Evolutionary conservation across 2,888 invertebrate genomes (phyloP), one percentile per base, ranked within the genome.

Genomic region (Rhabditophanes sp.): DNA sequence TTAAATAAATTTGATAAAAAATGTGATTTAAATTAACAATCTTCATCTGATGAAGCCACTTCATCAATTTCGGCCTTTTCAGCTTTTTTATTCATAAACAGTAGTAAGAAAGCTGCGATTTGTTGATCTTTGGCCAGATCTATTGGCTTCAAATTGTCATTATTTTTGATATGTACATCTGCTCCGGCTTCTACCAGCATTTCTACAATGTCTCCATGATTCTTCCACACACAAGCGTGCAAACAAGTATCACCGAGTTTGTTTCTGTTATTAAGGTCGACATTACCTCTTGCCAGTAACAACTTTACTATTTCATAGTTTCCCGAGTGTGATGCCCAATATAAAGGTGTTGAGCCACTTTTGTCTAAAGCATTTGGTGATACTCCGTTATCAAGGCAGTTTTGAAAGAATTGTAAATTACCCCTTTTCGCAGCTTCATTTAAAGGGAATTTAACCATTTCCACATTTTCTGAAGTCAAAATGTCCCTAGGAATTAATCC

Each of bases 101-200:
- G 90, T 90, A 88, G 90, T 90, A 90, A 90, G 88, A 69, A 82
- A 87, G 48, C 46, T 5, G 32, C 49, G 3, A 52, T 34, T 33
- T 53, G 44, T 4, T 51, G 49, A 15, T 28, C 40, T n/a, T 23
- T 11, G 3, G 75, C 68, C 19, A 76, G 64, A 43, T 75, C 72
- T 48, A 69, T 65, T 1, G 76, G 68, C 8, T 66, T 66, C 47
- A 73, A 68, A 12, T 65, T 62, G 20, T 74, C 73, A 39, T 70
- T 72, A 56, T 76, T 76, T 36, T 48, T 55, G 7, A 74, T 44
- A 31, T 65, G 65, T 4, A 69, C 60, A 46, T 70, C 62, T 12
- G 74, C 74, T 22, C 68, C 67, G 51, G 68, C 65, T 26, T 72
- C 67, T 35, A 76, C 50, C 32, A 77, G 65, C 29, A 74, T 42